These are phyloP conservation scores for Valencia hispanica DNA, from an alignment of 2,797 vertebrate species.

Conservation along the genomic window DNA sequence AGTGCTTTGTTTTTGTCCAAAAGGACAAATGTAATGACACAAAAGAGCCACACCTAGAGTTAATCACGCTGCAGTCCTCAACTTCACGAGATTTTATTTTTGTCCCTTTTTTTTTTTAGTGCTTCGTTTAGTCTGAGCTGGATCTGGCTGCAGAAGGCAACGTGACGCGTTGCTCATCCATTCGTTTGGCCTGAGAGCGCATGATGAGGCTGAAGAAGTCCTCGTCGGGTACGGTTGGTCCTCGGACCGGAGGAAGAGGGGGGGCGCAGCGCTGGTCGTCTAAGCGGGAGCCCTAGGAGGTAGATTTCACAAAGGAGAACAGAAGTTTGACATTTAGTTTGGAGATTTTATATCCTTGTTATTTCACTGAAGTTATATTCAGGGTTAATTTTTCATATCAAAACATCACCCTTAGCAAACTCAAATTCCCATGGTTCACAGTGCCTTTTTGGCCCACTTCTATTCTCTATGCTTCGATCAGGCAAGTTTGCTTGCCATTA, in stretches of 20 bases:
- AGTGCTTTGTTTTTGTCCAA: constrained; percentile 64
- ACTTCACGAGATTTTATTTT: constrained; percentile 7
- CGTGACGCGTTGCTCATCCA: constrained; percentile 95
- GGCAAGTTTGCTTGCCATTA: too few relatives aligned
- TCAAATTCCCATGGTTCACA: too few relatives aligned
- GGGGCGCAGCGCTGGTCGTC: constrained; percentile 97
- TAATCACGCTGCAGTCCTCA: constrained; percentile 3
- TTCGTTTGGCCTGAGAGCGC: constrained; percentile 94
- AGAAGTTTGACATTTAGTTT: constrained; percentile 1
- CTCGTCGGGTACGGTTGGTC: constrained; percentile 94
- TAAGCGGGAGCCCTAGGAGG: constrained; percentile 89
- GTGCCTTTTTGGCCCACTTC: too few relatives aligned
- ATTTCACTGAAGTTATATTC: not conserved
- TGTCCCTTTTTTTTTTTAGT: constrained; percentile 29
- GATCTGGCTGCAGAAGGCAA: constrained; percentile 80
- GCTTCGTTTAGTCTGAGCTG: constrained; percentile 47
- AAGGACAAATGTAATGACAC: constrained; percentile 18
- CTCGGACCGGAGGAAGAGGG: constrained; percentile 84
- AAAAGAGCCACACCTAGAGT: constrained; percentile 13
- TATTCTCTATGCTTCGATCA: too few relatives aligned
- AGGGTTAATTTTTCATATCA: not conserved
- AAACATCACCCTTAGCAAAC: too few relatives aligned
- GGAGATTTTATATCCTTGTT: not conserved
- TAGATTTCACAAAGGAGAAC: not conserved
- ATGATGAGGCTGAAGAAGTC: constrained; percentile 98